Percentiles rank a stretch among this genome's conserved stretches.
Evolutionary conservation across 2,797 vertebrate species (phyloP).

Genomic region (Parotocinclus haroldoi): DNA sequence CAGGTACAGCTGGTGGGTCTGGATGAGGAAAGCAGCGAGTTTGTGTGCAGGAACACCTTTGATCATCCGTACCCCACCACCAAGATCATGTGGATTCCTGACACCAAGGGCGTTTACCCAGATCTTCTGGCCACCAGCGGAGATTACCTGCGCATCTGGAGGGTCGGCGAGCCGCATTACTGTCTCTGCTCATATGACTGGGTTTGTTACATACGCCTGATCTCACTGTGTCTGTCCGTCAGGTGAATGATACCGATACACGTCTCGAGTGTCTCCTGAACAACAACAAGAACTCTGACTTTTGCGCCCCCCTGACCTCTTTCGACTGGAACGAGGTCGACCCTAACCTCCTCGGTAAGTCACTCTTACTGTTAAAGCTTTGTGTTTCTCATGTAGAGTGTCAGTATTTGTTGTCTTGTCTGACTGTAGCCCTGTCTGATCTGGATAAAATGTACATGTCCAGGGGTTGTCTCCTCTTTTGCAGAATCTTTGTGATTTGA

Average conservation of each 20-base stretch:
- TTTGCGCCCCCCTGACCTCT: constrained; percentile 95
- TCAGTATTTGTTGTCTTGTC: no score
- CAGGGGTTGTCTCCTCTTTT: no score
- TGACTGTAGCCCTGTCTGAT: no score
- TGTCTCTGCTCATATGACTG: neutral
- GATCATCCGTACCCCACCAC: constrained; percentile 98
- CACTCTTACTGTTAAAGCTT: no score
- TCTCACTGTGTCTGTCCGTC: constrained; percentile 11
- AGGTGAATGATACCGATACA: constrained; percentile 98
- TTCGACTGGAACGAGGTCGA: constrained; percentile 99
- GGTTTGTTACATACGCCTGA: neutral
- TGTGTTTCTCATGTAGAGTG: no score
- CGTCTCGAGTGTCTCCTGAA: constrained; percentile 96
- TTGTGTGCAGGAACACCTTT: constrained; percentile 97
- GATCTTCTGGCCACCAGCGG: constrained; percentile 96
- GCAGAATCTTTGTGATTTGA: no score
- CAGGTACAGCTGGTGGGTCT: constrained; percentile 96
- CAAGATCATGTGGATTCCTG: constrained; percentile 99
- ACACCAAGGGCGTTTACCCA: constrained; percentile 96
- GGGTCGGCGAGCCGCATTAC: constrained; percentile 67
- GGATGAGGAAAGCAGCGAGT: constrained; percentile 98
- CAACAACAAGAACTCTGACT: constrained; percentile 99
- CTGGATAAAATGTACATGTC: no score
- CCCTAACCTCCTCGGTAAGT: constrained; percentile 91
- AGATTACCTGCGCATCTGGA: constrained; percentile 97